A percentile compares a stretch with the other conserved stretches of the same genome.
Conservation (phyloP, 1,140 invertebrate genomes). For the Zaprionus ornatus region DNA sequence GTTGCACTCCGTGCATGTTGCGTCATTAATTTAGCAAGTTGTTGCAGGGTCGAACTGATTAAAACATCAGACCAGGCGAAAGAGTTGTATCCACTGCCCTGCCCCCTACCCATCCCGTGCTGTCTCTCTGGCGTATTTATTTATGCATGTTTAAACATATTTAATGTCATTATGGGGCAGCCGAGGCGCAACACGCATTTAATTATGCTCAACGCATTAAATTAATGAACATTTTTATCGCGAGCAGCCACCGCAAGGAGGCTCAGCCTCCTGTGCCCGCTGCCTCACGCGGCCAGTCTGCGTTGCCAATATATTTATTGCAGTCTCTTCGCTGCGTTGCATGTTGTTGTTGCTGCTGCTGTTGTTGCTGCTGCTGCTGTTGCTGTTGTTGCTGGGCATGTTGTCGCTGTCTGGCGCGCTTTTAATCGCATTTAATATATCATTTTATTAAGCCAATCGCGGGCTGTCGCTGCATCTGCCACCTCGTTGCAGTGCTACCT, state of each 20-base stretch:
- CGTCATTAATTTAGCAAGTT: slow-evolving; percentile 80
- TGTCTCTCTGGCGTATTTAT: slow-evolving; percentile 50
- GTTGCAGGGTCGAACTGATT: slow-evolving; percentile 74
- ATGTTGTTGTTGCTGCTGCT: slow-evolving; percentile 29
- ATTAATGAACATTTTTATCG: slow-evolving; percentile 80
- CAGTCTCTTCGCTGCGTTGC: slow-evolving; percentile 38
- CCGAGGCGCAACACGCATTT: slow-evolving; percentile 74
- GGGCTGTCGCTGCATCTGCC: slow-evolving; percentile 36
- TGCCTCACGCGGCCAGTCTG: slow-evolving; percentile 46
- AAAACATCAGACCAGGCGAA: slow-evolving; percentile 61
- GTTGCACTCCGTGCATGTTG: slow-evolving; percentile 52
- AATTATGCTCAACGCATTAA: slow-evolving; percentile 78
- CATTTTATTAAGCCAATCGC: slow-evolving; percentile 81
- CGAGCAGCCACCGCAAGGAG: neutral
- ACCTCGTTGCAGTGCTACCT: slow-evolving; percentile 8
- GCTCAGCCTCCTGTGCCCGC: slow-evolving; percentile 1
- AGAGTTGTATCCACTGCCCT: neutral
- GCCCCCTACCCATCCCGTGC: slow-evolving; percentile 1
- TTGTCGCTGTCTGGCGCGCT: slow-evolving; percentile 54
- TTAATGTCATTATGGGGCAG: slow-evolving; percentile 78
- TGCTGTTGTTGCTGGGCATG: slow-evolving; percentile 21
- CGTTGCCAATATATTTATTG: slow-evolving; percentile 78
- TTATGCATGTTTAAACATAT: slow-evolving; percentile 83
- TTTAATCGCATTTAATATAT: slow-evolving; percentile 83
- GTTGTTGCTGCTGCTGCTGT: slow-evolving; percentile 43